Percentiles rank a stretch among this genome's conserved stretches.
phyloP scores from a whole-genome alignment of 2,113 vertebrate species.

The Clinocottus analis region DNA sequence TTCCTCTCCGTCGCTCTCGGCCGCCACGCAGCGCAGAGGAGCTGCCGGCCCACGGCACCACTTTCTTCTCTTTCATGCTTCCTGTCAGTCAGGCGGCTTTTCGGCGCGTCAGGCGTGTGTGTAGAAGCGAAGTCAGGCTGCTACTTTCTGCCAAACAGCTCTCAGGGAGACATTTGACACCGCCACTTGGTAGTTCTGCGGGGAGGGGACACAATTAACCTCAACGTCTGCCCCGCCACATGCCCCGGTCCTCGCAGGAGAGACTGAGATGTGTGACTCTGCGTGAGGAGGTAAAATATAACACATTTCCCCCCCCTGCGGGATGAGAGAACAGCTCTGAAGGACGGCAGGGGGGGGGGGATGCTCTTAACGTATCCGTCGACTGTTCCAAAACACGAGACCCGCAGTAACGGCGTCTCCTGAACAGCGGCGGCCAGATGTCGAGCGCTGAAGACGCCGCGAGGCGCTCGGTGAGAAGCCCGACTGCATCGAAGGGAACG shows the following conservation, averaged over 20 bases:
- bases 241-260: background rate
- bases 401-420: background rate
- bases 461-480: background rate
- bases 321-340: background rate
- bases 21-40: conserved; percentile 46
- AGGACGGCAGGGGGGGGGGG: background rate
- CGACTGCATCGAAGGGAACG: background rate
- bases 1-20: conserved; percentile 5
- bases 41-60: conserved; percentile 36
- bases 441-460: background rate
- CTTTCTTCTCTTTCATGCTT: conserved; percentile 53
- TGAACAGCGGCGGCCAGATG: background rate
- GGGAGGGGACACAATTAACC: conserved; percentile 44
- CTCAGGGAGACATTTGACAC: conserved; percentile 66
- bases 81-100: conserved; percentile 52
- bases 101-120: conserved; percentile 46
- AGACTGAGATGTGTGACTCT: background rate
- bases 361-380: background rate
- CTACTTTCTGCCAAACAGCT: conserved; percentile 60
- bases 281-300: background rate
- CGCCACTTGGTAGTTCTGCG: conserved; percentile 26
- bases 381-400: background rate
- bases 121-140: conserved; percentile 58
- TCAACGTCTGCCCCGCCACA: conserved; percentile 7
- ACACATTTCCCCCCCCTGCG: background rate